Conservation (phyloP, 2,888 invertebrate genomes). For the Acanthosoma haemorrhoidale region DNA sequence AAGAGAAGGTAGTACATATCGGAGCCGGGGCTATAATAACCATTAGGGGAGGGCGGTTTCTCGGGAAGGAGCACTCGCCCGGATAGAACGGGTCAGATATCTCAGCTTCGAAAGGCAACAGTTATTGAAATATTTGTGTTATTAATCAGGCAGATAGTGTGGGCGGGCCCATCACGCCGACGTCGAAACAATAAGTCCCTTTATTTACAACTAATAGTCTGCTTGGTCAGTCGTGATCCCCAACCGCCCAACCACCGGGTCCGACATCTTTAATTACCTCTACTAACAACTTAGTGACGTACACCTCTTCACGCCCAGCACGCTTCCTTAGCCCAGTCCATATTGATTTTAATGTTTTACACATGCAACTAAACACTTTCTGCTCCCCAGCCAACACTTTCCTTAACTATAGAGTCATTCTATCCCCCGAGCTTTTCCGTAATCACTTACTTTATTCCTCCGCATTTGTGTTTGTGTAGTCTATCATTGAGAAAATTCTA, state of each 20-base stretch:
- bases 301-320: conserved; percentile 8
- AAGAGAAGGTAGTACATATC: background rate
- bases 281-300: conserved; percentile 14
- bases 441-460: background rate
- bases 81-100: background rate
- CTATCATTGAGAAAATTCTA: too few relatives aligned
- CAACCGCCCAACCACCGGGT: background rate
- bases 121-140: conserved; percentile 29
- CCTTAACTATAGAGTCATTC: background rate
- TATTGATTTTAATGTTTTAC: conserved; percentile 14
- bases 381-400: background rate
- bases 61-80: background rate
- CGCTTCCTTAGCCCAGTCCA: background rate
- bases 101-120: background rate
- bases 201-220: conserved; percentile 13
- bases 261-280: conserved; percentile 2
- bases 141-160: conserved; percentile 19
- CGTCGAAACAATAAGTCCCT: background rate
- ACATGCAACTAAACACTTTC: conserved; percentile 11
- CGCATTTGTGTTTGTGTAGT: too few relatives aligned
- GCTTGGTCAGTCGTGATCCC: background rate
- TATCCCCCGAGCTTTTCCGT: background rate
- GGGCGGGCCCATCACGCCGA: conserved; percentile 9
- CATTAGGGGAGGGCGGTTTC: background rate
- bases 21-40: background rate